Base-by-base conservation (phyloP, 2,888 invertebrate species). In the Pyrocoelia pectoralis region DNA sequence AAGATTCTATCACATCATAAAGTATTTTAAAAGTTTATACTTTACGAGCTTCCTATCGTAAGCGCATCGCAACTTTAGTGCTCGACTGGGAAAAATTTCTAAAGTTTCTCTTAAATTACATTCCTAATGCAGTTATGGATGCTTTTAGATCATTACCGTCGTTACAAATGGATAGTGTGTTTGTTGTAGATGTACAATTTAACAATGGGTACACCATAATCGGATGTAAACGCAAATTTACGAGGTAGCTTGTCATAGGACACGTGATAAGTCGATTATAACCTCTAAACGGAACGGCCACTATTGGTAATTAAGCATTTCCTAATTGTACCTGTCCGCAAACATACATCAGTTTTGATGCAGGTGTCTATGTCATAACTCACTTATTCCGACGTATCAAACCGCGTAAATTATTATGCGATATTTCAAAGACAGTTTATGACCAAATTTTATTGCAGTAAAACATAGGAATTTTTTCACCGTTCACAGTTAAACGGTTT, bases 11-110 rank as follows among this genome's bases (percentile, higher is more conserved):
- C 69, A 65, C 61, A 55, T 68, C 68, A 66, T 68, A 68, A 69
- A 68, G 68, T 55, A 70, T 70, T 68, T 66, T 61, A 68, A 70
- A 70, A 70, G 61, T 70, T 70, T 65, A 56, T 67, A 65, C 65
- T 67, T 66, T 70, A 67, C 61, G 59, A 65, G 66, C 51, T 68
- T 64, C 58, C 58, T 64, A 66, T 64, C 63, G 59, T 28, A 28
- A 53, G 53, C 57, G 15, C 51, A 64, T 61, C 62, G 43, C 53
- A 51, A 43, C 46, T 68, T 67, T 65, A 67, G 48, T 56, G 52
- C 58, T 29, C 68, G 58, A 63, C 61, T 46, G 70, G 70, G 70
- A 70, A 57, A 51, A 33, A 33, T 33, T 33, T 33, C n/a, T 2
- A 33, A 33, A 33, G 10, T n/a, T 33, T n/a, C 33, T n/a, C n/a